phyloP scores from a whole-genome alignment of 2,113 vertebrate species.

The Ondatra zibethicus region DNA sequence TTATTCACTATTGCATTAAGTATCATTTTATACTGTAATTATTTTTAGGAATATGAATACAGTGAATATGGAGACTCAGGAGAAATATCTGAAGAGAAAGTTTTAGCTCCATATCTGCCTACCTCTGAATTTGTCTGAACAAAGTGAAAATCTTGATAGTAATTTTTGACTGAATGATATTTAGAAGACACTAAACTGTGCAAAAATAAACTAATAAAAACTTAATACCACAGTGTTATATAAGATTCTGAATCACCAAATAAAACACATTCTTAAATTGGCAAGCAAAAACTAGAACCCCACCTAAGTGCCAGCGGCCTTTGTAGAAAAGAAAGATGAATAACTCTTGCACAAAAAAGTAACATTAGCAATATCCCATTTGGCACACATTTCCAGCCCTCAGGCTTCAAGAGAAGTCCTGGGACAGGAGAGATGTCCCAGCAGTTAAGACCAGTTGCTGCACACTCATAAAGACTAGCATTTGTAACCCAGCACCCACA shows the following conservation, averaged over 20 bases:
- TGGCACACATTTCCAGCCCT: neutral
- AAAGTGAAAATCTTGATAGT: neutral
- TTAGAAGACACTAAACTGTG: neutral
- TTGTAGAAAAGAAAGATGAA: neutral
- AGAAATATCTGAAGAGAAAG: slow-evolving; percentile 15
- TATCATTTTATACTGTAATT: neutral
- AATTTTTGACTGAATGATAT: neutral
- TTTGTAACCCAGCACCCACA: neutral
- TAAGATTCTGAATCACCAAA: neutral
- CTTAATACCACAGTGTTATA: neutral
- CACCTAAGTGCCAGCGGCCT: neutral
- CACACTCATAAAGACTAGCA: neutral
- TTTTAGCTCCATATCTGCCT: neutral
- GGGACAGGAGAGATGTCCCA: neutral
- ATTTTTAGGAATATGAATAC: neutral
- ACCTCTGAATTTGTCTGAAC: neutral
- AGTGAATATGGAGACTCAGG: neutral
- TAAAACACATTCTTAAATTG: slow-evolving; percentile 1
- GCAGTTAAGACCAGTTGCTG: neutral
- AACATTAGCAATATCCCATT: neutral
- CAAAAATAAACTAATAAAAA: neutral
- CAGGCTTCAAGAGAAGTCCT: neutral
- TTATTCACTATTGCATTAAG: neutral
- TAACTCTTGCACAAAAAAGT: neutral
- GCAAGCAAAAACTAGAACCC: neutral